A percentile compares a stretch with the other conserved stretches of the same genome.
Evolutionary conservation across 2,113 vertebrate species (phyloP).

Genomic region (Rhizomys pruinosus): DNA sequence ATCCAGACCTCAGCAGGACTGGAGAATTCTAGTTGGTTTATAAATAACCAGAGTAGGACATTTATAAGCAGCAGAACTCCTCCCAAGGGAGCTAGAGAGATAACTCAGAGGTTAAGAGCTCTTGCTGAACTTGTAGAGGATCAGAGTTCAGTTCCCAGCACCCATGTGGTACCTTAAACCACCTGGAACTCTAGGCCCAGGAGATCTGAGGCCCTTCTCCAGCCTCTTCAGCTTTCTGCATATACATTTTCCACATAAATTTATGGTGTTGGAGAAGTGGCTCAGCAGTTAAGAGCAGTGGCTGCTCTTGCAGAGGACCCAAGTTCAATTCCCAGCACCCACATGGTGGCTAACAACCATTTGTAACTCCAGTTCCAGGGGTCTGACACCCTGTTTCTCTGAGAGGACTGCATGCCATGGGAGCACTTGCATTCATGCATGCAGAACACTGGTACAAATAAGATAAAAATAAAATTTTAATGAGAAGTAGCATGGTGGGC

Average conservation of each 20-base stretch:
- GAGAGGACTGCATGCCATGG: too few relatives aligned
- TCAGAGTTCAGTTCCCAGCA: neutral
- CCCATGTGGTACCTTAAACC: neutral
- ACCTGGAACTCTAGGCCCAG: neutral
- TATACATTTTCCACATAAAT: too few relatives aligned
- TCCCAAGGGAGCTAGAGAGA: neutral
- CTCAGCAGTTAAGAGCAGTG: neutral
- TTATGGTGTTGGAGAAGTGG: too few relatives aligned
- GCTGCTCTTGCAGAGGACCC: neutral
- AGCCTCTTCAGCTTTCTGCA: neutral
- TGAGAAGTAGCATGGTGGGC: neutral
- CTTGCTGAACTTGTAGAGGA: neutral
- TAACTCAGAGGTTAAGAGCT: neutral
- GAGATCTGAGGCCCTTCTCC: too few relatives aligned
- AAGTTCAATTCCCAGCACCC: neutral
- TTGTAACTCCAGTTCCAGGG: neutral
- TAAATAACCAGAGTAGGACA: neutral
- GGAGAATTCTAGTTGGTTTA: neutral
- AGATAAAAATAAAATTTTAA: neutral
- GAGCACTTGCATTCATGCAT: too few relatives aligned
- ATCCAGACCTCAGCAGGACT: neutral
- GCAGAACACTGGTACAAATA: neutral
- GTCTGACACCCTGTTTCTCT: neutral
- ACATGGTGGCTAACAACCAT: neutral
- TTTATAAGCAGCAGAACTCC: neutral